Evolutionary conservation across 2,888 invertebrate species (phyloP).

Genomic region (Drosophila anomalata): DNA sequence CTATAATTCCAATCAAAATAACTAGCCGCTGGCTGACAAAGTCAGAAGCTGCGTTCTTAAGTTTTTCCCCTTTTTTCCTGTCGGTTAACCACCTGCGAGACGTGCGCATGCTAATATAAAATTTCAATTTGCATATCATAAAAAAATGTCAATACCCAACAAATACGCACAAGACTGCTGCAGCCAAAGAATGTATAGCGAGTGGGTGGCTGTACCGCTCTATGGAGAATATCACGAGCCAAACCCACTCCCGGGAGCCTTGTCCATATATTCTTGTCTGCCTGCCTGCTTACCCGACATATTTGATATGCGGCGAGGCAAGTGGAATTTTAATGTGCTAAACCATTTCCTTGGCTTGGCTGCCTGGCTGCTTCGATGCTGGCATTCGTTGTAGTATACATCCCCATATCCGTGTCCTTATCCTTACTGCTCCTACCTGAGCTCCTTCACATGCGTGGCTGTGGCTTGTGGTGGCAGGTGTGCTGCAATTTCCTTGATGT

Average conservation of each 20-base stretch:
- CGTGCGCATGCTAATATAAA: constrained; percentile 59
- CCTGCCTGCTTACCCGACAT: constrained; percentile 62
- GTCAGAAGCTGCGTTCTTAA: constrained; percentile 1
- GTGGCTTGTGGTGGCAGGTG: constrained; percentile 37
- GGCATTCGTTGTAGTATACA: constrained; percentile 53
- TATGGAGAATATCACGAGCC: constrained; percentile 55
- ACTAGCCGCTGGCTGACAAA: constrained; percentile 46
- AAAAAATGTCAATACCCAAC: constrained; percentile 70
- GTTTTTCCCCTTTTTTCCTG: constrained; percentile 30
- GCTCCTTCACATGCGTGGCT: constrained; percentile 39
- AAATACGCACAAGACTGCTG: constrained; percentile 55
- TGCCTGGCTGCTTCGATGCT: constrained; percentile 28
- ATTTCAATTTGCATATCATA: constrained; percentile 78
- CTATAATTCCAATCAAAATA: constrained; percentile 72
- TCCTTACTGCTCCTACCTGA: constrained; percentile 17
- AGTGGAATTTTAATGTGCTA: constrained; percentile 79
- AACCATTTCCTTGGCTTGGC: constrained; percentile 72
- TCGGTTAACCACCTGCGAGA: constrained; percentile 37
- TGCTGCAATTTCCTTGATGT: constrained; percentile 63
- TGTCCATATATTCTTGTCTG: constrained; percentile 22
- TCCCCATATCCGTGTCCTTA: constrained; percentile 35
- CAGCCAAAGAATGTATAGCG: constrained; percentile 19
- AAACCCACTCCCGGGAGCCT: constrained; percentile 42
- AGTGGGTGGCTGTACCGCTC: neutral
- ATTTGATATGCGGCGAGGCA: constrained; percentile 77